Evolutionary conservation across 2,797 vertebrate species (phyloP).

Genomic region (Liparis tanakae): DNA sequence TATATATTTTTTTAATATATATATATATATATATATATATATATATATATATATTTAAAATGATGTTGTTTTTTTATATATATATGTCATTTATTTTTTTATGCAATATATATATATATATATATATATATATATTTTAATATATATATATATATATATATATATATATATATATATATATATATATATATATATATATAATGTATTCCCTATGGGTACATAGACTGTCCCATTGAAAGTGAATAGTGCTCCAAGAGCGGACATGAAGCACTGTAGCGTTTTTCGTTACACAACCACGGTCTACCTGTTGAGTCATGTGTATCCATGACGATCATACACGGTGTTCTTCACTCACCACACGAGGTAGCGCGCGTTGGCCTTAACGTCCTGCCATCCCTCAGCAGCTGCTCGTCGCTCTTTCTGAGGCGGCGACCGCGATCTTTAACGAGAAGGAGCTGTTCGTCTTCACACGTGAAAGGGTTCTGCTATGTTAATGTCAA

Average conservation of each 20-base stretch:
- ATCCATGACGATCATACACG: neutral
- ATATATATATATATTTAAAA: too few species aligned
- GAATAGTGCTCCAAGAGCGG: neutral
- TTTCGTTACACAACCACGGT: neutral
- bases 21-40: neutral
- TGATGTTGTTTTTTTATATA: too few species aligned
- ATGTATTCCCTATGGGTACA: neutral
- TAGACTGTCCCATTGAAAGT: neutral
- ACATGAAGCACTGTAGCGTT: neutral
- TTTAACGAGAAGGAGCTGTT: neutral
- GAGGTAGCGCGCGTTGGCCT: constrained; percentile 3
- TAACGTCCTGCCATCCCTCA: neutral
- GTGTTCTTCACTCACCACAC: neutral
- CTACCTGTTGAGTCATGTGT: neutral
- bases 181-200: too few species aligned
- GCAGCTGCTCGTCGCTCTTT: neutral
- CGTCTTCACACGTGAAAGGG: constrained; percentile 7
- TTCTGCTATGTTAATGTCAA: constrained; percentile 19
- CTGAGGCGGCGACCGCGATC: neutral
- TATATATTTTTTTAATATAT: too few species aligned
- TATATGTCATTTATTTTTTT: too few species aligned
- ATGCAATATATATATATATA: too few species aligned
- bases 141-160: too few species aligned
- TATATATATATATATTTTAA: too few species aligned
- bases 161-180: neutral